Evolutionary conservation across 1,140 invertebrate species (phyloP), one percentile per base, ranked within the genome.

Genomic region (Drosophila lacertosa): DNA sequence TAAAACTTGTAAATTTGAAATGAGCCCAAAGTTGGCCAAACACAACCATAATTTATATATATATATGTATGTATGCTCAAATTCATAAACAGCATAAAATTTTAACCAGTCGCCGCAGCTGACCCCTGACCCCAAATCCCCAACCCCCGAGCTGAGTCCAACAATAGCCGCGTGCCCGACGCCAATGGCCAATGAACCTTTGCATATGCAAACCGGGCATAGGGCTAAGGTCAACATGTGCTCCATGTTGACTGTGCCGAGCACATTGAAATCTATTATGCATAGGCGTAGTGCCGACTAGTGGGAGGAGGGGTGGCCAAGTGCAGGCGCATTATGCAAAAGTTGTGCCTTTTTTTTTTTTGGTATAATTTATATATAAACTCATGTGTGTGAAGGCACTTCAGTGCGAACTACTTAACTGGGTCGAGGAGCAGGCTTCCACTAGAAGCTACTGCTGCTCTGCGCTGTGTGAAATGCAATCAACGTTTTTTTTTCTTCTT

Each of bases 391-490:
- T 40, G 48, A 15, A 60, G 54, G 63, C 63, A 72, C 69, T 72
- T 67, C 55, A 72, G 53, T 71, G 63, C 54, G 63, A 65, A 70
- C 59, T 70, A 64, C 62, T 65, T 65, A 65, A 70, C 67, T 70
- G 45, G 67, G 67, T 70, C 67, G 67, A 70, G 51, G 37, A 55
- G 59, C 57, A 26, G 39, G 35, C 60, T 26, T 16, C 24, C n/a
- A n/a, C n/a, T n/a, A n/a, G n/a, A n/a, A 24, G 24, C 39, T 35
- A 20, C 18, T 20, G 16, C 20, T 13, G 33, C n/a, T 50, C 40
- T 42, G 24, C 44, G 18, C 63, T 55, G 54, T 67, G 69, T 72
- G 54, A 67, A 72, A 72, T 53, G 69, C 69, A 72, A 72, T 72
- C 69, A 72, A 72, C 53, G n/a, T n/a, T n/a, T n/a, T n/a, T n/a